A percentile compares a stretch with the other conserved stretches of the same genome.
Evolutionary conservation across 2,797 vertebrate genomes (phyloP).

Genomic region (Glossophaga mutica): DNA sequence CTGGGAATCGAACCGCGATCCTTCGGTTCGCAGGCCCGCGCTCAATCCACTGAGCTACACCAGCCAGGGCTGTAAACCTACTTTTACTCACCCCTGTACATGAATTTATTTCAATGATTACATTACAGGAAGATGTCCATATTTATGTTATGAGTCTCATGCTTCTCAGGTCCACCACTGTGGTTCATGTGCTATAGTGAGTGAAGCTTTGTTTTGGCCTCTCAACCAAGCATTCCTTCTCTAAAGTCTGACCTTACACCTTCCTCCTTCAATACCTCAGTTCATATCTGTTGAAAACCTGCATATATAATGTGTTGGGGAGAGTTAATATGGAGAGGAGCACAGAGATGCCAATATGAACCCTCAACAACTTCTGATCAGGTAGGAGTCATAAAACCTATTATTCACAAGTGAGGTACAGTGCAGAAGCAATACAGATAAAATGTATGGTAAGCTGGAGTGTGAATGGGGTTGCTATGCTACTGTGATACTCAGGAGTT

Average conservation of each 20-base stretch:
- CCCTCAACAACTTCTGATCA: not conserved
- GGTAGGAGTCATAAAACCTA: not conserved
- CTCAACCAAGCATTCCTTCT: not conserved
- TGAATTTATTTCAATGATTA: not conserved
- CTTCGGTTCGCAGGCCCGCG: too few species aligned
- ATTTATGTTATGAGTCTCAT: not conserved
- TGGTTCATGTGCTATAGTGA: not conserved
- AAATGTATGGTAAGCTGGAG: not conserved
- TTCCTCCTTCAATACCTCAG: not conserved
- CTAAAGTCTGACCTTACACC: not conserved
- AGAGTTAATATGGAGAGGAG: not conserved
- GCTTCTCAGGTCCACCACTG: not conserved
- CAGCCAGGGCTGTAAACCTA: too few species aligned
- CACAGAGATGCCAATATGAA: not conserved
- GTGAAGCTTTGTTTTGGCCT: not conserved
- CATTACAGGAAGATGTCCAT: not conserved
- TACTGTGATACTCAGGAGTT: not conserved
- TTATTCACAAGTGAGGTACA: not conserved
- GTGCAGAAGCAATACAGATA: not conserved
- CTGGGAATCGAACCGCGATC: too few species aligned
- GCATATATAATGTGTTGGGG: not conserved
- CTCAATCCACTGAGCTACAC: too few species aligned
- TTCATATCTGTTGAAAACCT: not conserved
- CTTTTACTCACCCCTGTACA: too few species aligned
- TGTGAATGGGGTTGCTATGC: too few species aligned